Evolutionary conservation across 2,888 invertebrate genomes (phyloP), one percentile per base, ranked within the genome.

Genomic region (Didymodactylos carnosus): DNA sequence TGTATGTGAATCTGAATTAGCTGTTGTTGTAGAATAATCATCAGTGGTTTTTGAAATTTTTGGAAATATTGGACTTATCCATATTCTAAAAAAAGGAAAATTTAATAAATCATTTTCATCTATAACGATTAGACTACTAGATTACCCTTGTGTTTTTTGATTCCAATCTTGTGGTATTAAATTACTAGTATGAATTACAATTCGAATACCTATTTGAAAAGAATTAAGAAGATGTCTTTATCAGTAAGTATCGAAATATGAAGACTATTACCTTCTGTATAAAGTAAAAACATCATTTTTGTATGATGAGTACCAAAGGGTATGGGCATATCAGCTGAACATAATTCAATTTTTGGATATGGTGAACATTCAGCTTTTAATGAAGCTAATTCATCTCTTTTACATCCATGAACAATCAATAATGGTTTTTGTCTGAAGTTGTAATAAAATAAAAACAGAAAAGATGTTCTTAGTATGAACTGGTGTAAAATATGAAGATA

Each of bases 161-260:
- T 90, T 88, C 95, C 95, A 97, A 83, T 97, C 95, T 77, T 90
- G 89, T 35, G 88, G 86, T 78, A 94, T 90, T 6, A 95, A 85
- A 85, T 97, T 97, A 0, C 94, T 92, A 0, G 94, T 94, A 39
- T 74, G 74, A n/a, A 74, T 70, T 13, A 74, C 39, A 43, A 74
- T 72, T 39, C 53, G 53, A 14, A 74, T 14, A 19, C 72, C 72
- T 39, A n/a, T 69, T 35, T 75, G 41, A n/a, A n/a, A n/a, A n/a
- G n/a, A n/a, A n/a, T n/a, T n/a, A n/a, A n/a, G n/a, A n/a, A n/a
- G n/a, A 8, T 23, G 29, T 69, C 49, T 43, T 23, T 46, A 39
- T 23, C 35, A 16, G 39, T n/a, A 72, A 27, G 53, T 0, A n/a
- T 71, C 69, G 39, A 7, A 43, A 39, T n/a, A 41, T 19, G n/a